These are phyloP conservation scores for Acyrthosiphon pisum DNA, from an alignment of 1,140 invertebrate genomes.

Conservation along the genomic window DNA sequence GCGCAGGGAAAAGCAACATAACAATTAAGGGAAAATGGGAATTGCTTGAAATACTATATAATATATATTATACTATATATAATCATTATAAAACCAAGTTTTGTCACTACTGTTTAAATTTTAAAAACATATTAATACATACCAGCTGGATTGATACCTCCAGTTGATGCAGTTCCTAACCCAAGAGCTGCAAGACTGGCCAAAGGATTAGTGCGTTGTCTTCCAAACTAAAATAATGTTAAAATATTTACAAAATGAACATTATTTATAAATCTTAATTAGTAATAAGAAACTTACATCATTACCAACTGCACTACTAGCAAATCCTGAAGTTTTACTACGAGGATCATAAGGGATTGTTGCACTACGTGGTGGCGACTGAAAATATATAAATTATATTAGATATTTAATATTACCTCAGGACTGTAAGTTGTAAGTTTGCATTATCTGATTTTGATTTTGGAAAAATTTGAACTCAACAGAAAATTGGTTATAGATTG, in stretches of 20 bases:
- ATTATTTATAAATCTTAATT: neutral
- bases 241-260: neutral
- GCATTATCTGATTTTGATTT: too few species aligned
- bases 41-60: too few species aligned
- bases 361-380: constrained; percentile 72
- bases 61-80: too few species aligned
- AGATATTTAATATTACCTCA: neutral
- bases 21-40: too few species aligned
- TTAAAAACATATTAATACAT: neutral
- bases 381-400: neutral
- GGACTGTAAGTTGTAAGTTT: neutral
- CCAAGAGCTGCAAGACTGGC: constrained; percentile 57
- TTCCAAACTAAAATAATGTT: constrained; percentile 36
- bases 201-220: constrained; percentile 55
- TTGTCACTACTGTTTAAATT: neutral
- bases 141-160: constrained; percentile 57
- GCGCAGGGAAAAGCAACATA: too few species aligned
- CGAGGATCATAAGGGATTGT: constrained; percentile 75
- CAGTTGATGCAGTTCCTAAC: constrained; percentile 40
- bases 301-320: constrained; percentile 62
- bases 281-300: constrained; percentile 45
- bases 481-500: too few species aligned
- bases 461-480: too few species aligned
- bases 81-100: neutral
- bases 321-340: constrained; percentile 65